These are phyloP conservation scores for Drosophila kurseongensis DNA, from an alignment of 1,140 invertebrate species.

Conservation along the genomic window DNA sequence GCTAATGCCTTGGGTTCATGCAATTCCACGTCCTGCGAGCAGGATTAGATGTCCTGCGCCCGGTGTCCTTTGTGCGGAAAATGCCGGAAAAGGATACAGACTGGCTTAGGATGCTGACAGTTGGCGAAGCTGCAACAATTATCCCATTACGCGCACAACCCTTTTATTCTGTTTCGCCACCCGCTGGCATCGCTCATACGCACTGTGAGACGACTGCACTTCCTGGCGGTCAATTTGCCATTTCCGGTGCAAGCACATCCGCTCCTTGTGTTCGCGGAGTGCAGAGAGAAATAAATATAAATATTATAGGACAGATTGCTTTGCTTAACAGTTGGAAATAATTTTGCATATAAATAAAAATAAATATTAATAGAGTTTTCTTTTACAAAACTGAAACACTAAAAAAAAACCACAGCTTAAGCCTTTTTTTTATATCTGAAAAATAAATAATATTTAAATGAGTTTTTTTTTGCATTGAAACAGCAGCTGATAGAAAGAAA, in stretches of 20 bases:
- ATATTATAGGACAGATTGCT: too few relatives aligned
- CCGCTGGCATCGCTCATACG: slow-evolving; percentile 69
- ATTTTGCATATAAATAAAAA: too few relatives aligned
- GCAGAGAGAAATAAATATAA: slow-evolving; percentile 8
- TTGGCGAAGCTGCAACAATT: slow-evolving; percentile 73
- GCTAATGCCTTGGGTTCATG: slow-evolving; percentile 76
- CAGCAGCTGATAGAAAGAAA: not conserved
- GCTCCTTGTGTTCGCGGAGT: not conserved
- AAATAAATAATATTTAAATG: not conserved
- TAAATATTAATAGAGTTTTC: too few relatives aligned
- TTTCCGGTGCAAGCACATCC: slow-evolving; percentile 55
- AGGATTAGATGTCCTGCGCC: slow-evolving; percentile 28
- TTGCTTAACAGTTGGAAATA: too few relatives aligned
- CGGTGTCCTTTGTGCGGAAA: slow-evolving; percentile 30
- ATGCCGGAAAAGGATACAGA: slow-evolving; percentile 23
- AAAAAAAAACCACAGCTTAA: too few relatives aligned
- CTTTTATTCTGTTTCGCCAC: slow-evolving; percentile 41
- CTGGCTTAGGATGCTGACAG: slow-evolving; percentile 32
- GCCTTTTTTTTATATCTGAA: too few relatives aligned
- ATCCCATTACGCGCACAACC: slow-evolving; percentile 73
- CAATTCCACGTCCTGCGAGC: slow-evolving; percentile 67
- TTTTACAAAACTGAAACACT: too few relatives aligned
- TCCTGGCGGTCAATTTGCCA: slow-evolving; percentile 83
- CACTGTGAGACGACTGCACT: slow-evolving; percentile 59
- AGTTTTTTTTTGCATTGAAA: not conserved